Conservation (phyloP, 2,797 vertebrate species). For the Erithacus rubecula region DNA sequence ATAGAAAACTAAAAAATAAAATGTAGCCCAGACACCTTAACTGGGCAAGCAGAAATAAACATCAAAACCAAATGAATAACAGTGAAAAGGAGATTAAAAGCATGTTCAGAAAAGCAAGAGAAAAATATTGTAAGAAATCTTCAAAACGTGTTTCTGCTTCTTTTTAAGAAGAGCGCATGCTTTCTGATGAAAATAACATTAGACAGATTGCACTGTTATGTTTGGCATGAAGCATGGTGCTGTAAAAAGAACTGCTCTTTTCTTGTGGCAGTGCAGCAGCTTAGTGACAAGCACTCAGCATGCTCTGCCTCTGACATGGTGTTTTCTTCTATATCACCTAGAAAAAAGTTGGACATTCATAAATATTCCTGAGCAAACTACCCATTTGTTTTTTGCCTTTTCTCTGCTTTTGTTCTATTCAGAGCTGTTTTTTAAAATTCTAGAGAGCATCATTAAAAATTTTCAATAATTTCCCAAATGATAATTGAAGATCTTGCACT, state of each 20-base stretch:
- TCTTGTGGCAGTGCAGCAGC: background rate
- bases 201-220: background rate
- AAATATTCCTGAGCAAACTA: background rate
- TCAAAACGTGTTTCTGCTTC: background rate
- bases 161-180: background rate
- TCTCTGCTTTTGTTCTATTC: background rate
- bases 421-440: background rate
- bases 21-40: too few species aligned
- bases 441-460: rapidly evolving
- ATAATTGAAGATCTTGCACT: background rate
- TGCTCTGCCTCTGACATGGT: background rate
- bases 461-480: background rate
- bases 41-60: too few species aligned
- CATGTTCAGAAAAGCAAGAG: too few species aligned
- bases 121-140: background rate
- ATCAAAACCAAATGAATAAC: too few species aligned
- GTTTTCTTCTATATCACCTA: background rate
- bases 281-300: background rate
- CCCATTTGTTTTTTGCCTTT: background rate
- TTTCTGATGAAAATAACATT: background rate
- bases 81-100: too few species aligned
- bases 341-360: background rate
- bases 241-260: background rate
- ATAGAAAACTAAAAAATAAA: too few species aligned
- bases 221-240: background rate